Conservation (phyloP, 2,113 vertebrate genomes). For the Collichthys lucidus region DNA sequence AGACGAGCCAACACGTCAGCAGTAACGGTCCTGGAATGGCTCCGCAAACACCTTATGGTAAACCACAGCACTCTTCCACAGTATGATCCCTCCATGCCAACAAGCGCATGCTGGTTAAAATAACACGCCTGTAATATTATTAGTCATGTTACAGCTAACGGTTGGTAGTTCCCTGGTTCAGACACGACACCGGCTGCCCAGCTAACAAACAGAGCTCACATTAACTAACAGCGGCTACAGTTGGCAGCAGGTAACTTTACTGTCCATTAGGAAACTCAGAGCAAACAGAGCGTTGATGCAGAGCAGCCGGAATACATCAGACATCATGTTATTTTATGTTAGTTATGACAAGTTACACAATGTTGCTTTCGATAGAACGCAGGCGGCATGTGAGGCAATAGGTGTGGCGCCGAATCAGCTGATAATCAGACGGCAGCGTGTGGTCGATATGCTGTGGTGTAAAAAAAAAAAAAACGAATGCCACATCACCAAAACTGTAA, state of each 20-base stretch:
- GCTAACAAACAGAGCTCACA: too few species aligned
- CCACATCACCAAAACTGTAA: neutral
- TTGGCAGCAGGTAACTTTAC: too few species aligned
- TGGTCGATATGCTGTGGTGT: neutral
- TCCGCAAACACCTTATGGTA: slow-evolving; percentile 62
- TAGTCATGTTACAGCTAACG: neutral
- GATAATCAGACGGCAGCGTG: neutral
- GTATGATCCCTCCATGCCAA: neutral
- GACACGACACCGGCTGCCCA: too few species aligned
- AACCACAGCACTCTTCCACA: slow-evolving; percentile 10
- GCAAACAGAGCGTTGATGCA: too few species aligned
- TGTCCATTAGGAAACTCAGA: too few species aligned
- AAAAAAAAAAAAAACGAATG: neutral
- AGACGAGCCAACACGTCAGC: slow-evolving; percentile 81
- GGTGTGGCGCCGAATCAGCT: neutral
- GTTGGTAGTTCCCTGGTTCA: too few species aligned
- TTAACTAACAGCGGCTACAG: too few species aligned
- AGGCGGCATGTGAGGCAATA: neutral
- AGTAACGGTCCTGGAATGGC: slow-evolving; percentile 67
- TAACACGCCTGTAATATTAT: neutral
- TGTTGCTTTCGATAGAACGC: too few species aligned
- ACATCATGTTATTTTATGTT: too few species aligned
- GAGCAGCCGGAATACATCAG: too few species aligned
- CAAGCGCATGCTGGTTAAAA: neutral
- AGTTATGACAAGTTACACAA: too few species aligned